phyloP scores from a whole-genome alignment of 2,888 invertebrate genomes.

The Nudaria mundana region DNA sequence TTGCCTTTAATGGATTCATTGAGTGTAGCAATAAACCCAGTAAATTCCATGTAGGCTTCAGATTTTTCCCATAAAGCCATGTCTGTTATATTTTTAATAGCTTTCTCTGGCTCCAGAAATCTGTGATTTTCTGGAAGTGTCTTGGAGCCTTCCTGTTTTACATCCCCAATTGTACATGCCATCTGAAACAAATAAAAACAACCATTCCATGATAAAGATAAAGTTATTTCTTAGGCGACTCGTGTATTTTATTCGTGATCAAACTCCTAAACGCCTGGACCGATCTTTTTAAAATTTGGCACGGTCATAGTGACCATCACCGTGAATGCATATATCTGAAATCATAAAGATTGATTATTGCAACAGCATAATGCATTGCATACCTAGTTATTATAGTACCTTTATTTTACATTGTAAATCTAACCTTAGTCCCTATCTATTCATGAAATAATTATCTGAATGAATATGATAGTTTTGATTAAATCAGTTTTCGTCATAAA shows the following conservation, averaged over 20 bases:
- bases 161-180: constrained; percentile 63
- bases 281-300: too few species aligned
- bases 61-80: constrained; percentile 92
- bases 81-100: constrained; percentile 84
- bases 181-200: constrained; percentile 53
- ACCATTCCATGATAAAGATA: too few species aligned
- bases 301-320: too few species aligned
- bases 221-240: too few species aligned
- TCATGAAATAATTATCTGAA: constrained; percentile 9
- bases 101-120: constrained; percentile 84
- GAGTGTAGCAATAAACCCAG: constrained; percentile 93
- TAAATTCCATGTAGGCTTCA: constrained; percentile 92
- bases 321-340: too few species aligned
- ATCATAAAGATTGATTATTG: too few species aligned
- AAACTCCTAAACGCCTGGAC: too few species aligned
- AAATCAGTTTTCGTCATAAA: constrained; percentile 3
- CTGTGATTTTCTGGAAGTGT: constrained; percentile 80
- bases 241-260: too few species aligned
- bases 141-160: constrained; percentile 33
- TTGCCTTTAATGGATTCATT: constrained; percentile 93
- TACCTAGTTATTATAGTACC: too few species aligned
- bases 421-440: constrained; percentile 5
- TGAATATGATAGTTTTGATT: constrained; percentile 10
- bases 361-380: too few species aligned
- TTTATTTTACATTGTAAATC: too few species aligned